A percentile compares a stretch with the other conserved stretches of the same genome.
Evolutionary conservation across 2,888 invertebrate species (phyloP).

Genomic region (Habroteleia sp.): DNA sequence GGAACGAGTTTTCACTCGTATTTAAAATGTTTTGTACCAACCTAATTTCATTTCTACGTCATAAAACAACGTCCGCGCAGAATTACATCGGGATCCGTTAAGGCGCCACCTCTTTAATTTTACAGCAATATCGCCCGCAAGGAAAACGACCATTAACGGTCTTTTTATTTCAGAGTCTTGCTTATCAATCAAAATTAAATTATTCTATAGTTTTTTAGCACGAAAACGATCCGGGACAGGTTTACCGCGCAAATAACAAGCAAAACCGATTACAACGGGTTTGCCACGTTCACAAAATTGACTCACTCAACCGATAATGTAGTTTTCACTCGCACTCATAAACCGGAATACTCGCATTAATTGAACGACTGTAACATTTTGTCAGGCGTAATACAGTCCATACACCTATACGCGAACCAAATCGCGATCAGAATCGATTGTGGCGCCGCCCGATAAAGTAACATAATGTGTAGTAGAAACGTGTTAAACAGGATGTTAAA

Average conservation of each 20-base stretch:
- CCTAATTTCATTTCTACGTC: conserved; percentile 35
- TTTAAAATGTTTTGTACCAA: conserved; percentile 6
- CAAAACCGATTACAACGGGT: conserved; percentile 7
- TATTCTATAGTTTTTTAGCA: not conserved
- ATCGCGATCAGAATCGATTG: conserved; percentile 2
- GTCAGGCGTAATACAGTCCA: conserved; percentile 1
- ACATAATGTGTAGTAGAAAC: too few species aligned
- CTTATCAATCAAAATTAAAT: conserved; percentile 1
- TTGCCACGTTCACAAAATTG: conserved; percentile 1
- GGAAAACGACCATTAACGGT: not conserved
- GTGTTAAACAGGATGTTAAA: too few species aligned
- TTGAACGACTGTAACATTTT: conserved; percentile 25
- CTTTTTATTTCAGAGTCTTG: not conserved
- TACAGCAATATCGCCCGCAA: conserved; percentile 1
- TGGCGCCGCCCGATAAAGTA: conserved; percentile 12
- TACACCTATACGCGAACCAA: not conserved
- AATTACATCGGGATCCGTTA: conserved; percentile 14
- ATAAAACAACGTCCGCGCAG: conserved; percentile 18
- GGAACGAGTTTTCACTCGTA: too few species aligned
- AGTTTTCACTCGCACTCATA: conserved; percentile 22
- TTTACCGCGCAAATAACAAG: conserved; percentile 2
- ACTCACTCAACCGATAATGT: conserved; percentile 13
- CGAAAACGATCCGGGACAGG: not conserved
- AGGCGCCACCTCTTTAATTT: conserved; percentile 11
- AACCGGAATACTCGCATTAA: conserved; percentile 18